Evolutionary conservation across 2,113 vertebrate species (phyloP).

Genomic region (Corythoichthys haematopterus): DNA sequence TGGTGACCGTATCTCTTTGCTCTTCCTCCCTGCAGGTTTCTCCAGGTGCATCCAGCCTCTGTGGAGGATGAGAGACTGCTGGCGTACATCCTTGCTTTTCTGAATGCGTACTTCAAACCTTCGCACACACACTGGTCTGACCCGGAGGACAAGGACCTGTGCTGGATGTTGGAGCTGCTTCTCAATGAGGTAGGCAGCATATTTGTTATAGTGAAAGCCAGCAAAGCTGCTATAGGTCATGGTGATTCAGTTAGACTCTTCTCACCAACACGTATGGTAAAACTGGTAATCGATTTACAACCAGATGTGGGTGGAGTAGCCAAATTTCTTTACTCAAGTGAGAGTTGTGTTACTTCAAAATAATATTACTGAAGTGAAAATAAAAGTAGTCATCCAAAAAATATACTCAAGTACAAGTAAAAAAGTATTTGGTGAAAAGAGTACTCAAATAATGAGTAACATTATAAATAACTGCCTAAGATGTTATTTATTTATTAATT

Average conservation of each 20-base stretch:
- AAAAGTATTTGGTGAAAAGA: no score
- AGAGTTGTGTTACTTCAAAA: no score
- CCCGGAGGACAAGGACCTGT: constrained; percentile 71
- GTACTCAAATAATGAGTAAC: no score
- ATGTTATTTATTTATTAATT: no score
- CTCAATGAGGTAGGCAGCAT: constrained; percentile 76
- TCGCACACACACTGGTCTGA: constrained; percentile 47
- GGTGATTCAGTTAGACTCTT: constrained; percentile 38
- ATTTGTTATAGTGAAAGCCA: background rate
- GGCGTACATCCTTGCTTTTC: constrained; percentile 83
- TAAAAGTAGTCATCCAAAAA: no score
- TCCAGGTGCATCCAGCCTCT: constrained; percentile 87
- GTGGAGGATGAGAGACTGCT: constrained; percentile 88
- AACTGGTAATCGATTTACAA: no score
- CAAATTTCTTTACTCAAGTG: no score
- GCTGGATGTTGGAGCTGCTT: constrained; percentile 85
- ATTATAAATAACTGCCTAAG: no score
- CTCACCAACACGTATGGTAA: constrained; percentile 20
- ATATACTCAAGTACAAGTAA: no score
- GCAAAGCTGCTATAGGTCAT: constrained; percentile 4
- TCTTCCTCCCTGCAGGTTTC: constrained; percentile 75
- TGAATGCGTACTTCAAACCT: constrained; percentile 80
- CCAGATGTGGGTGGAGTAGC: no score
- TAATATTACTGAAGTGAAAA: no score
- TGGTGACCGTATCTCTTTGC: background rate